These are phyloP conservation scores for Clinocottus analis DNA, from an alignment of 2,113 vertebrate genomes.

Conservation along the genomic window DNA sequence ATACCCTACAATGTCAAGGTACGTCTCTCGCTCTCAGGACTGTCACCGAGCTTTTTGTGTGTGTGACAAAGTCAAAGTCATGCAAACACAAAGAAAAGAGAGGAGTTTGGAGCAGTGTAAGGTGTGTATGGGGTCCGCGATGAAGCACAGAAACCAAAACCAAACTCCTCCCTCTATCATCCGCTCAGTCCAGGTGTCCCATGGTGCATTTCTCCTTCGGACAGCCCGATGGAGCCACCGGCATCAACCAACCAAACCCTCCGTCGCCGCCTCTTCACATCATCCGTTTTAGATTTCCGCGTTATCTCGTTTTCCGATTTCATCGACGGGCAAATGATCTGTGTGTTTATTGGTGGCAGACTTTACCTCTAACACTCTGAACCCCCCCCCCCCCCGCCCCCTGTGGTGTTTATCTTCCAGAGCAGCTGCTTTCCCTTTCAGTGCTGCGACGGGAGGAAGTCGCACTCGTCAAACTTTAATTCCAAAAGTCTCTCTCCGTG, in stretches of 20 bases:
- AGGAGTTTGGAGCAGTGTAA: too few relatives aligned
- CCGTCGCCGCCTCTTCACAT: background rate
- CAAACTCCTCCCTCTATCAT: background rate
- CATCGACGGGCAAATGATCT: too few relatives aligned
- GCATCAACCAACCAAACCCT: background rate
- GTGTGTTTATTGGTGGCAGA: too few relatives aligned
- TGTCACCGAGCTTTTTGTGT: too few relatives aligned
- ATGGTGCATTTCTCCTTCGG: conserved; percentile 15
- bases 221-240: background rate
- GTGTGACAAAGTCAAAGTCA: too few relatives aligned
- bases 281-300: background rate
- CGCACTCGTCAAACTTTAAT: conserved; percentile 24
- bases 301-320: too few relatives aligned
- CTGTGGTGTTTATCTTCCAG: too few relatives aligned
- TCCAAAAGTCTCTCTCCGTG: background rate
- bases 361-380: too few relatives aligned
- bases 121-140: background rate
- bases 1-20: conserved; percentile 98
- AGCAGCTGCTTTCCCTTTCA: conserved; percentile 19
- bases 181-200: background rate
- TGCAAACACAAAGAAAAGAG: too few relatives aligned
- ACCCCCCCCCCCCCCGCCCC: too few relatives aligned
- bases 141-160: background rate
- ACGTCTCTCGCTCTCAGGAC: conserved; percentile 63
- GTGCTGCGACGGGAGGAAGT: background rate